Percentiles rank a stretch among this genome's conserved stretches.
Conservation (phyloP, 92 coral and sea anemone genomes). For the Pocillopora meandrina region DNA sequence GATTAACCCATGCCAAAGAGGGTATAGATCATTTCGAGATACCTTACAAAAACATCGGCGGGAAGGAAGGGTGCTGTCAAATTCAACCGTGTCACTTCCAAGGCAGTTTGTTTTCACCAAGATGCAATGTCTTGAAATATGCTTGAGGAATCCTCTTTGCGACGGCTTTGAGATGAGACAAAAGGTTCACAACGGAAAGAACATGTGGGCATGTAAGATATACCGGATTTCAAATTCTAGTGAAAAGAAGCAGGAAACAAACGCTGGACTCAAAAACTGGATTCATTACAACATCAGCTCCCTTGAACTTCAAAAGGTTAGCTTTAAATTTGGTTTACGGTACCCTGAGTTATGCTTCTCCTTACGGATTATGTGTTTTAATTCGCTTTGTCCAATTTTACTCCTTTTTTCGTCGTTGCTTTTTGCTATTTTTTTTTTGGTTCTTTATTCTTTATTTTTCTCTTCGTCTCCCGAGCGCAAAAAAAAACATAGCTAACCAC, state of each 20-base stretch:
- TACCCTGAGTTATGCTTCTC: no score
- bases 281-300: conserved; percentile 9
- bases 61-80: not conserved
- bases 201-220: not conserved
- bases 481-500: no score
- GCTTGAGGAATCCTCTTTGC: not conserved
- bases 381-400: no score
- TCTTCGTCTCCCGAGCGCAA: no score
- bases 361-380: no score
- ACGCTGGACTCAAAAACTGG: not conserved
- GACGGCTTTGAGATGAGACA: not conserved
- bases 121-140: conserved; percentile 13
- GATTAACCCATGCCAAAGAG: not conserved
- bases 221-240: not conserved
- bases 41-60: conserved; percentile 3
- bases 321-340: not conserved
- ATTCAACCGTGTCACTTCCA: not conserved
- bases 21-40: not conserved
- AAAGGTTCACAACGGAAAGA: not conserved
- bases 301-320: not conserved
- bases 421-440: no score
- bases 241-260: not conserved
- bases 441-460: no score
- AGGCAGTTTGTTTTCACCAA: not conserved
- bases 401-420: no score